phyloP scores from a whole-genome alignment of 2,113 vertebrate genomes.

The Myodes glareolus region DNA sequence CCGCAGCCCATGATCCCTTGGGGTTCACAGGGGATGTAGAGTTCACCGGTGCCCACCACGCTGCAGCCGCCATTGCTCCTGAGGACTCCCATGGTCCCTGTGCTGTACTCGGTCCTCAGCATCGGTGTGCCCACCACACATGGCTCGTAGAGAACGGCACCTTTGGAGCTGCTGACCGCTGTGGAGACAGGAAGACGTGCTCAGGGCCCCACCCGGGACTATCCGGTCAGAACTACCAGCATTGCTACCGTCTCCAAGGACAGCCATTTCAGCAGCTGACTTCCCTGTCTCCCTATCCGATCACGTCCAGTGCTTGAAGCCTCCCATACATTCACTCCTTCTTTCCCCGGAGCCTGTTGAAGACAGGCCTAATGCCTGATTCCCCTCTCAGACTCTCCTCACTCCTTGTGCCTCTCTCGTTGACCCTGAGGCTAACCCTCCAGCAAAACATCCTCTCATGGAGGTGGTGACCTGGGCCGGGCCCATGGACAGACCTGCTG shows the following conservation, averaged over 20 bases:
- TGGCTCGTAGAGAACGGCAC: conserved; percentile 62
- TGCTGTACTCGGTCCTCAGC: conserved; percentile 64
- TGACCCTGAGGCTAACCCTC: neutral
- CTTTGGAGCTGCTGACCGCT: conserved; percentile 84
- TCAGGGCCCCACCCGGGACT: neutral
- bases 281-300: neutral
- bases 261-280: neutral
- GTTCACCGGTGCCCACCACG: conserved; percentile 11
- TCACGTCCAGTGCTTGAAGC: neutral
- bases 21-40: conserved; percentile 65
- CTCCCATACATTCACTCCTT: fast-evolving
- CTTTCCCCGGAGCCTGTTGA: neutral
- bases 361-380: too few relatives aligned
- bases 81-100: conserved; percentile 18
- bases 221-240: neutral
- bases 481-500: neutral
- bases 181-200: neutral
- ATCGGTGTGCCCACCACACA: conserved; percentile 64
- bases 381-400: neutral
- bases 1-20: conserved; percentile 48
- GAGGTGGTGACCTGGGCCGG: neutral
- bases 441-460: neutral
- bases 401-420: neutral
- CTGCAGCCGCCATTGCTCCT: conserved; percentile 63
- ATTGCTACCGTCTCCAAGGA: neutral